Conservation (phyloP, 2,113 vertebrate genomes). For the Cairina moschata region DNA sequence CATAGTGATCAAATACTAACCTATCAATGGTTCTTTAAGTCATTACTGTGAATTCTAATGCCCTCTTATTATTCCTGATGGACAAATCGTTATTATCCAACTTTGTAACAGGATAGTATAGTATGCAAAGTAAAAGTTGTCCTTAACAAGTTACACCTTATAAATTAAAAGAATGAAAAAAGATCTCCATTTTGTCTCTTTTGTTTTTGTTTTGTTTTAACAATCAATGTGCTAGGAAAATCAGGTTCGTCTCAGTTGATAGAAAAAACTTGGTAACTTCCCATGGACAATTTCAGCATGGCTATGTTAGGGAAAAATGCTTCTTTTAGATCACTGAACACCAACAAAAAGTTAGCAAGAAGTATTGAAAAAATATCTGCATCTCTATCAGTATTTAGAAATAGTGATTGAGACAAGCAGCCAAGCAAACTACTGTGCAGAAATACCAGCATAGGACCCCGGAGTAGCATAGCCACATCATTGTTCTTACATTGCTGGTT, state of each 20-base stretch:
- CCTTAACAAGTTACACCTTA: background rate
- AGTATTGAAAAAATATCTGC: background rate
- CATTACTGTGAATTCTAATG: conserved; percentile 38
- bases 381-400: background rate
- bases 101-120: conserved; percentile 4
- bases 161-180: conserved; percentile 14
- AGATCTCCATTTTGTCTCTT: background rate
- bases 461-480: background rate
- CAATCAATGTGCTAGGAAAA: background rate
- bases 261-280: background rate
- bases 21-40: conserved; percentile 48
- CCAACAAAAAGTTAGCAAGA: background rate
- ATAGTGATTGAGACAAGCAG: background rate
- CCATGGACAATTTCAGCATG: background rate
- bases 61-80: conserved; percentile 18
- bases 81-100: conserved; percentile 29
- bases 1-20: conserved; percentile 53
- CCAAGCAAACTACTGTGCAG: background rate
- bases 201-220: background rate
- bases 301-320: background rate
- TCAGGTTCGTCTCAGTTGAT: background rate
- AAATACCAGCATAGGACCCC: background rate
- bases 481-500: background rate
- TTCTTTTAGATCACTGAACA: background rate
- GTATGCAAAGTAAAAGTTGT: background rate